Percentiles rank a stretch among this genome's conserved stretches.
Conservation (phyloP, 2,797 vertebrate species). For the Tadarida brasiliensis region DNA sequence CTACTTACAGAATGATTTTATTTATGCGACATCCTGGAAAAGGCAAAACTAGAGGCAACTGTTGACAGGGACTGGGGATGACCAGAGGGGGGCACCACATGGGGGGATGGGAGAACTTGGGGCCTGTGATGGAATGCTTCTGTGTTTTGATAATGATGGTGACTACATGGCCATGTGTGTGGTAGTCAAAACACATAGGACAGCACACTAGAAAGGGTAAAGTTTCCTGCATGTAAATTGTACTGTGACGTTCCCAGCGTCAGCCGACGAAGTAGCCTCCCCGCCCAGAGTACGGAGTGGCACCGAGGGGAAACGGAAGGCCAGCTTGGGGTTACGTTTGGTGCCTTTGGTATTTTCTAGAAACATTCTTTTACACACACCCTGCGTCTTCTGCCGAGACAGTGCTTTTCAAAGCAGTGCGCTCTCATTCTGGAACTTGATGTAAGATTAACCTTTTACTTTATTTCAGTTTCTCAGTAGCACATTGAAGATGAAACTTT, state of each 20-base stretch:
- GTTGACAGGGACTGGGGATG: not conserved
- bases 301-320: not conserved
- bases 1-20: not conserved
- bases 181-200: not conserved
- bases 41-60: not conserved
- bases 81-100: no score
- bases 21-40: not conserved
- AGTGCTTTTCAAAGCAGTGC: not conserved
- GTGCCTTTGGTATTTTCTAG: constrained; percentile 15
- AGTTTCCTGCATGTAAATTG: not conserved
- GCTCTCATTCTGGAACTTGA: constrained; percentile 23
- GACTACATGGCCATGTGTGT: not conserved
- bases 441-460: constrained; percentile 36
- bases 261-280: constrained; percentile 96
- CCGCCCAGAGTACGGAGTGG: not conserved
- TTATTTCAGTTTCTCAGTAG: not conserved
- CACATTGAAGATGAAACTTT: not conserved
- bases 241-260: constrained; percentile 99
- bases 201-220: not conserved
- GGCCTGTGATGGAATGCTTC: not conserved
- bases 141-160: not conserved
- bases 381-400: not conserved
- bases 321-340: not conserved
- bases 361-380: not conserved
- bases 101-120: not conserved